Conservation (phyloP, 2,888 invertebrate species). For the Tetragonula carbonaria region DNA sequence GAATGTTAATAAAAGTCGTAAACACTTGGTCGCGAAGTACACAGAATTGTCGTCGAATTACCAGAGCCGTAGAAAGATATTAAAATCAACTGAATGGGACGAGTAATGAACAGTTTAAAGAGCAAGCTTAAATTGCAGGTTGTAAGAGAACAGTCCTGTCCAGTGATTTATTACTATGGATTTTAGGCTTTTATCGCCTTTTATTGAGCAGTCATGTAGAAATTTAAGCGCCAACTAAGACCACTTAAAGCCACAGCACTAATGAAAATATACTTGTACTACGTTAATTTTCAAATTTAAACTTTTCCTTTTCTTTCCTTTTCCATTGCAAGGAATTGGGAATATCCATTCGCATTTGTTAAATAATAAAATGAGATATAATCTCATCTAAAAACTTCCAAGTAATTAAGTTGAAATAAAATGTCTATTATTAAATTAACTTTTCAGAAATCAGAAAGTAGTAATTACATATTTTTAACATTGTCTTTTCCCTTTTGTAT, state of each 20-base stretch:
- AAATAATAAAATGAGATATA: too few relatives aligned
- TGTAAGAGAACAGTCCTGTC: conserved; percentile 27
- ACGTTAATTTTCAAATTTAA: neutral
- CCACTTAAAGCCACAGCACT: neutral
- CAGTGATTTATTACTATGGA: conserved; percentile 45
- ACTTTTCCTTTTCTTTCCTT: too few relatives aligned
- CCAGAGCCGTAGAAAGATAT: conserved; percentile 35
- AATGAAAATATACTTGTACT: neutral
- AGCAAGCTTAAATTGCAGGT: conserved; percentile 53
- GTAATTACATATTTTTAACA: too few relatives aligned
- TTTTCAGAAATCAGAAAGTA: too few relatives aligned
- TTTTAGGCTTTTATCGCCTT: conserved; percentile 41
- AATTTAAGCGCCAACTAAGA: neutral
- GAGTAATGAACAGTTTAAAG: conserved; percentile 50
- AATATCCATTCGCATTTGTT: too few relatives aligned
- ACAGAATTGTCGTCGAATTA: neutral
- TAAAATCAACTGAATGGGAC: conserved; percentile 45
- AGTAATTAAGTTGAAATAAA: too few relatives aligned
- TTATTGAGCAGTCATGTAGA: conserved; percentile 9
- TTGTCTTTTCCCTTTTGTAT: too few relatives aligned
- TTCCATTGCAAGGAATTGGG: too few relatives aligned
- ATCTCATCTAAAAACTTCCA: too few relatives aligned
- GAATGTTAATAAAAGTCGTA: conserved; percentile 47
- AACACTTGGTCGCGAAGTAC: conserved; percentile 47
- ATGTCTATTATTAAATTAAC: too few relatives aligned